Percentiles rank a stretch among this genome's conserved stretches.
phyloP scores from a whole-genome alignment of 2,113 vertebrate genomes.

The Passer domesticus region DNA sequence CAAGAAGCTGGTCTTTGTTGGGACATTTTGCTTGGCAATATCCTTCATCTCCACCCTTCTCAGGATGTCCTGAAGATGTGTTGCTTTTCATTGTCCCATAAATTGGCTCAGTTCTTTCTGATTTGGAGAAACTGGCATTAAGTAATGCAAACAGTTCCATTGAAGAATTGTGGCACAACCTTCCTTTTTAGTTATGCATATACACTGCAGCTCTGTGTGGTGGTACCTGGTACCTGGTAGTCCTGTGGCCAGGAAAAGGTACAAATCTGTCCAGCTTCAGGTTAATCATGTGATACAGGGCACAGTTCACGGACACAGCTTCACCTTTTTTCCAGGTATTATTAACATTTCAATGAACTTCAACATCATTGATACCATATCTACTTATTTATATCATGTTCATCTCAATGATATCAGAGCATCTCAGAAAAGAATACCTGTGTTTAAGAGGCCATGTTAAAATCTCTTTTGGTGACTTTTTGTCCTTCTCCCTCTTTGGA shows the following conservation, averaged over 20 bases:
- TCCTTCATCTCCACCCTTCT: background rate
- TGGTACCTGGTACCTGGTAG: background rate
- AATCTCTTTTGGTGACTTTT: background rate
- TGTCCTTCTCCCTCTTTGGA: background rate
- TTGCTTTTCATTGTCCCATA: background rate
- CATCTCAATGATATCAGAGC: background rate
- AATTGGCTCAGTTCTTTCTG: background rate
- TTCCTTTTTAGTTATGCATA: background rate
- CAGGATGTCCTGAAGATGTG: background rate
- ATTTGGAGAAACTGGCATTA: background rate
- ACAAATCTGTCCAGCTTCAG: background rate
- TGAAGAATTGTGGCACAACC: background rate
- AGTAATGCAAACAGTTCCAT: background rate
- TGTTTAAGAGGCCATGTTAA: background rate
- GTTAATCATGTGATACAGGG: background rate
- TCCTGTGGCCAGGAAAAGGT: background rate
- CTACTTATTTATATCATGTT: background rate
- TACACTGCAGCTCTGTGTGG: background rate
- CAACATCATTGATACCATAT: background rate
- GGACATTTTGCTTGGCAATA: background rate
- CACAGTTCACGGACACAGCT: background rate
- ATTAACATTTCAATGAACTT: background rate
- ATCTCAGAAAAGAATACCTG: background rate
- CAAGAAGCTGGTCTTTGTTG: fast-evolving
- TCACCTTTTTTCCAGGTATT: background rate